Percentiles rank a stretch among this genome's conserved stretches.
phyloP scores from a whole-genome alignment of 2,113 vertebrate species.

The Phrynocephalus versicolor region DNA sequence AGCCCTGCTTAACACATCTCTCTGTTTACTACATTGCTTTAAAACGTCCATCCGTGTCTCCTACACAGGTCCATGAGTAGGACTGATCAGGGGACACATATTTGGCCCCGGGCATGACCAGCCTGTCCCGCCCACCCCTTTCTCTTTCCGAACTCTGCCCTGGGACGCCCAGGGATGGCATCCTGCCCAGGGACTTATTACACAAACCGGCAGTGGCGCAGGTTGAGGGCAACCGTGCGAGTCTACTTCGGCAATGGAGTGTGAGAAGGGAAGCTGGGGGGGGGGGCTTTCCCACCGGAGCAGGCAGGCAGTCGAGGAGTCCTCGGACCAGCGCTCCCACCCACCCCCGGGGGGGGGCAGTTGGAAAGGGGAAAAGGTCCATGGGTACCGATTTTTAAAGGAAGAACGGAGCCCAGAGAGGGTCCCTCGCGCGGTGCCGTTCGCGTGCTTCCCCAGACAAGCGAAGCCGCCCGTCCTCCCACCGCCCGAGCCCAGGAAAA shows the following conservation, averaged over 20 bases:
- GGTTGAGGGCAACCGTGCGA: slow-evolving; percentile 20
- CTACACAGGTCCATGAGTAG: slow-evolving; percentile 1
- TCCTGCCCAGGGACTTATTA: neutral
- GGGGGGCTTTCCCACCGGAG: too few species aligned
- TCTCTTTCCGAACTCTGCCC: slow-evolving; percentile 1
- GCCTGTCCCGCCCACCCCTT: slow-evolving; percentile 8
- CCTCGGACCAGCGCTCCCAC: too few species aligned
- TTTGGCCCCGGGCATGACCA: slow-evolving; percentile 5
- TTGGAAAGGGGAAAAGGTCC: neutral
- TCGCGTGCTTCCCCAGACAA: slow-evolving; percentile 47
- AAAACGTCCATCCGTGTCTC: slow-evolving; percentile 8
- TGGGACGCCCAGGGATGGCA: neutral
- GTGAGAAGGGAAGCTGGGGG: too few species aligned
- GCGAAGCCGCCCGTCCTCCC: slow-evolving; percentile 41
- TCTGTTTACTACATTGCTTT: neutral
- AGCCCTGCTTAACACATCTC: slow-evolving; percentile 27
- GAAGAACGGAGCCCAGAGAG: neutral
- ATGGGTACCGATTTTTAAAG: neutral
- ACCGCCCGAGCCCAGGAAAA: slow-evolving; percentile 55
- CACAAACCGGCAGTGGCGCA: neutral
- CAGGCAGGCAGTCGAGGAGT: too few species aligned
- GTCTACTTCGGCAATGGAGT: slow-evolving; percentile 36
- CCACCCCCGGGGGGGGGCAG: neutral
- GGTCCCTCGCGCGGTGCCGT: neutral
- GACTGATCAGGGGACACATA: neutral